Conservation (phyloP, 2,797 vertebrate genomes). For the Lagodon rhomboides region DNA sequence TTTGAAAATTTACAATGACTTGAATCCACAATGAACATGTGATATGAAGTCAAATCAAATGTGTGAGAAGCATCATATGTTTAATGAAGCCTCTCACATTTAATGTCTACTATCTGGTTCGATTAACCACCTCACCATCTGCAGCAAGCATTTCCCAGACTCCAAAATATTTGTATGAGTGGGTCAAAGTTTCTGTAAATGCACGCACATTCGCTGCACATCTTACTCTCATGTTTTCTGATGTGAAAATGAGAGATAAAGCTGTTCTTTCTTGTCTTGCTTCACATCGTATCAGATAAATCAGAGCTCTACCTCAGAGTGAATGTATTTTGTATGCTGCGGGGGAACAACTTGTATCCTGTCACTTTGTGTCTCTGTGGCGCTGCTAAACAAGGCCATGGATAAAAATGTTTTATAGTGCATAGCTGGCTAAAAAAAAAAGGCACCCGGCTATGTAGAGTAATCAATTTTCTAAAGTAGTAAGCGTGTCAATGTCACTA, state of each 20-base stretch:
- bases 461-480: not conserved
- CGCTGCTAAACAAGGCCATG: not conserved
- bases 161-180: too few species aligned
- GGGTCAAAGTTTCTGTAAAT: too few species aligned
- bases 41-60: too few species aligned
- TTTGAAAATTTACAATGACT: too few species aligned
- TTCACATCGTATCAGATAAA: not conserved
- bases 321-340: not conserved
- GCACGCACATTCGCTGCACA: too few species aligned
- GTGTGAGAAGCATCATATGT: too few species aligned
- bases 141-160: not conserved
- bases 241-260: not conserved
- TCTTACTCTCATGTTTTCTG: not conserved
- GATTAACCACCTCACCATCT: too few species aligned
- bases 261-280: not conserved
- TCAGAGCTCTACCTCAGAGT: not conserved
- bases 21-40: too few species aligned
- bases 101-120: too few species aligned
- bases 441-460: not conserved
- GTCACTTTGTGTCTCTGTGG: not conserved
- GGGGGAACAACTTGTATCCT: not conserved
- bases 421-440: constrained; percentile 11
- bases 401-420: constrained; percentile 2
- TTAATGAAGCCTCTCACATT: too few species aligned
- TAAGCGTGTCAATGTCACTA: not conserved